Evolutionary conservation across 2,888 invertebrate species (phyloP), one percentile per base, ranked within the genome.

Genomic region (Margaritifera margaritifera): DNA sequence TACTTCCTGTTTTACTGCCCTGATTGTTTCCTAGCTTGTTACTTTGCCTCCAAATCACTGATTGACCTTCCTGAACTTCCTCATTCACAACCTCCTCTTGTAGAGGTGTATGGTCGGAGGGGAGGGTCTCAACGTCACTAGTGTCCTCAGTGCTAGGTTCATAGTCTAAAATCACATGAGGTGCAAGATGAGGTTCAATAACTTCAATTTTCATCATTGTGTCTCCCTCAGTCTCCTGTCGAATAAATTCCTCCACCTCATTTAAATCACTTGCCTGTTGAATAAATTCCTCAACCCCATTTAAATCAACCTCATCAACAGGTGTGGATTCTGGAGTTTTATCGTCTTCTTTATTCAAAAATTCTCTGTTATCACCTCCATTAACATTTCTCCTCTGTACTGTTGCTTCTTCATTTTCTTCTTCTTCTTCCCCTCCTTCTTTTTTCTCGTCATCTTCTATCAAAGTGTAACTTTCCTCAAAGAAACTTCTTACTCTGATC

Each of bases 121-220:
- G 20, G 6, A 62, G 62, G 22, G 64, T 66, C 5, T 68, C 25
- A 50, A 63, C 72, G 27, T 66, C 69, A 55, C 73, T 73, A 25
- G 69, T 69, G 31, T 74, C 74, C 42, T 72, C 74, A 25, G 77
- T 77, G 62, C 77, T 77, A 22, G 77, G 77, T 56, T 77, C 77
- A 70, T 77, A 77, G 20, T 77, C 77, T 54, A 74, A 66, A 68
- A 77, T 59, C 31, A 65, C 64, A 54, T 66, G 68, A n/a, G 77
- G 77, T n/a, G 74, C 74, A 66, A 55, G 64, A 20, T 64, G 60
- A 27, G 68, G 65, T 55, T 72, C 70, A n/a, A 72, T 60, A 18
- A 75, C 75, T n/a, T 71, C 61, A 25, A 54, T 22, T 6, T 71
- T 71, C 22, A 58, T 50, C 24, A 11, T 2, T 22, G 11, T 56